Base-by-base conservation (phyloP, 2,888 invertebrate genomes). In the Candidula unifasciata region DNA sequence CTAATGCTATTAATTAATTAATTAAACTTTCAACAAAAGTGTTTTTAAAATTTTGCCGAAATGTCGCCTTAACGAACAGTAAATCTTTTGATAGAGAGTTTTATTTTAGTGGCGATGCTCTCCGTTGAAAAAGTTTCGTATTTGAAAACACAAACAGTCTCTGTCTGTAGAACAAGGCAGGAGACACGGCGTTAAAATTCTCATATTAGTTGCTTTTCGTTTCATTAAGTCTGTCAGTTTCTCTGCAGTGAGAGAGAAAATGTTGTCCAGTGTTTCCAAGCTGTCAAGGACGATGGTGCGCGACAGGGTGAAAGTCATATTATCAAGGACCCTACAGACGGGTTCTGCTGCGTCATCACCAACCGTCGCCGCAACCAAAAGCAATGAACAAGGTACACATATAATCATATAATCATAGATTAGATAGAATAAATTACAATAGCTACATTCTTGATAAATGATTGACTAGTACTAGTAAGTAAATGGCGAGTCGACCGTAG, bases 231-330 rank as follows among this genome's bases (percentile, higher is more conserved):
- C 2, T 10, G 44, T 44, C 44, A 44, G 24, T 30, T n/a, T 57
- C 3, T 57, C n/a, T 77, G 21, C 16, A 60, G 30, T 54, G 10
- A n/a, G 27, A n/a, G 27, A 78, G 18, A 82, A 33, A n/a, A 77
- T 82, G 76, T 16, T 77, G 27, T 82, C 68, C 8, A 66, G 52
- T 21, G 33, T 82, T 68, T 54, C 77, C 54, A 82, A 52, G 54
- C 37, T 82, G 35, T 82, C 82, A 10, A 73, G 82, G 37, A 73
- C 18, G 74, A 16, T 74, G 35, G 24, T 74, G 18, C 37, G n/a
- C 24, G 81, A 73, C 27, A 57, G 54, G 5, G 52, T 30, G 16
- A 54, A 73, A 82, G 60, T 37, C 13, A 27, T 74, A 2, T 35
- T 24, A 6, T n/a, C 30, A n/a, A 24, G 44, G 33, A 80, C 10